Evolutionary conservation across 2,113 vertebrate species (phyloP), one percentile per base, ranked within the genome.

Genomic region (Phaethornis superciliosus): DNA sequence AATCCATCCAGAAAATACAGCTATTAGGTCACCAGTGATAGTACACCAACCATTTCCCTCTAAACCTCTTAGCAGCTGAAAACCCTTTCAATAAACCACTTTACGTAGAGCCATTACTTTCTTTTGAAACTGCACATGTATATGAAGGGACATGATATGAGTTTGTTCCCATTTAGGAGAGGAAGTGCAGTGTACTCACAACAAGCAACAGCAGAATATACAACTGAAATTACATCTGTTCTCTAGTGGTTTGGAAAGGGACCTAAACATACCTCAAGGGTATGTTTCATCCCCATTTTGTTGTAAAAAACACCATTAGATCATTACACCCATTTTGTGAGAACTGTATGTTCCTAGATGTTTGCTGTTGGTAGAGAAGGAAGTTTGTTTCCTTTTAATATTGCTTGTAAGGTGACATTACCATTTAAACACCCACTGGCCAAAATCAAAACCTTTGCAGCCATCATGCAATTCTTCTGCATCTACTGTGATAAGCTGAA

Each of bases 81-180:
- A 94, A 84, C 12, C 35, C 86, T 90, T 86, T 51, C 81, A 92
- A 79, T 46, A 77, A 81, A 89, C n/a, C 65, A 70, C 67, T 81
- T 93, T 80, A 62, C 51, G 71, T 2, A 87, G 11, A 81, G 23
- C 21, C 33, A 80, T 59, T 3, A 1, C 59, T 81, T 90, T 92
- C 60, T 82, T 58, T 42, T 47, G 67, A 42, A 92, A 72, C n/a
- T 59, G 46, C 28, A 69, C 37, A 23, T 67, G 84, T 67, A 59
- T 74, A 76, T 67, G 78, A 85, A 89, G 54, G 40, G 54, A 89
- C 28, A 65, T 40, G 40, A 40, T 40, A 40, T 10, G 51, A 87
- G 33, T 51, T 81, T 93, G 47, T 56, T 75, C 35, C 75, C 63
- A 94, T 94, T 85, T 93, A 90, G 77, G 91, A 76, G 67, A 56